Base-by-base conservation (phyloP, 2,113 vertebrate species). In the Antennarius striatus region DNA sequence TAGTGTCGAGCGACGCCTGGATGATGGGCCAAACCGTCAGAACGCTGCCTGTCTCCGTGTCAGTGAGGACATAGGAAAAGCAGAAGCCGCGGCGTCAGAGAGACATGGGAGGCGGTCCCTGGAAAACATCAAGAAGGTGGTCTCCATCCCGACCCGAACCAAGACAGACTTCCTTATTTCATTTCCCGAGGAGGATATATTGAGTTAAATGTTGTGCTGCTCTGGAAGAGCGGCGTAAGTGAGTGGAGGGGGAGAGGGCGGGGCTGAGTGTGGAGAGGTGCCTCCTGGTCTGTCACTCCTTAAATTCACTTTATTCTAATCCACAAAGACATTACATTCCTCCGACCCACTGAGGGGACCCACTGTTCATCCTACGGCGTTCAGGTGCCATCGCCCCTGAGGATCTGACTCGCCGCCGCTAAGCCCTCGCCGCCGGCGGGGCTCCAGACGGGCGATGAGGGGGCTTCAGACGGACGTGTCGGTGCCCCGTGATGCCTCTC, bases 141-240 rank as follows among this genome's bases (percentile, higher is more conserved):
- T 86, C 87, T 76, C 79, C 76, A 71, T 88, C 85, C 75, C 75
- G 86, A 62, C 70, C 70, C 67, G 17, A 77, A 76, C 72, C 65
- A 86, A 77, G 85, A 88, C 86, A 79, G 76, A 86, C 88, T 87
- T 90, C 88, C 89, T 89, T 83, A 87, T 85, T 91, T 90, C 75
- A 90, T 89, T 90, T 88, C 81, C 88, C 58, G 17, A n/a, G 51
- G 58, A 91, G 83, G 79, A 87, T 82, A 86, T 87, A 91, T 90
- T 71, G 56, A 91, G 86, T 90, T 89, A 88, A 76, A 86, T 60
- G 68, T 81, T 68, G 69, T 60, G 62, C 72, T 77, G 72, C 60
- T 78, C 79, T 86, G 75, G 77, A 81, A 67, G 63, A 80, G 73
- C 69, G 71, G 72, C 63, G 14, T 45, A 32, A 49, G 79, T 61